A percentile compares a stretch with the other conserved stretches of the same genome.
These are phyloP conservation scores for Diplosoma virens DNA, from an alignment of 23 tunicate genomes.

Conservation along the genomic window DNA sequence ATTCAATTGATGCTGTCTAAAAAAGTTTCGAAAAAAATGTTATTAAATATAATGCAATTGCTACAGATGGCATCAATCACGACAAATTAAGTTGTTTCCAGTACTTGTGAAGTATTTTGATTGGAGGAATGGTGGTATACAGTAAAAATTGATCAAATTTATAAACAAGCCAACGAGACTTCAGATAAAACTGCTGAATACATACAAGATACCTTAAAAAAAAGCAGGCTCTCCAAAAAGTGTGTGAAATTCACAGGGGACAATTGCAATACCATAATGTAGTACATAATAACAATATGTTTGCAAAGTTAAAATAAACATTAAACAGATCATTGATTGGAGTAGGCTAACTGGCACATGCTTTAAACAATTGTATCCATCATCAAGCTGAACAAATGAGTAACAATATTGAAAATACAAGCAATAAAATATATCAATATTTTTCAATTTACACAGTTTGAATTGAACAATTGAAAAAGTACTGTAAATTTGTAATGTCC, in stretches of 20 bases:
- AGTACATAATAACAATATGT: not conserved
- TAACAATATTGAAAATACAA: too few species aligned
- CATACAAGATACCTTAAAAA: not conserved
- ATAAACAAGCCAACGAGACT: not conserved
- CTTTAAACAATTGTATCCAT: too few species aligned
- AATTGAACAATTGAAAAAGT: too few species aligned
- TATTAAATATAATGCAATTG: not conserved
- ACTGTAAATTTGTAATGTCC: too few species aligned
- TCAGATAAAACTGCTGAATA: not conserved
- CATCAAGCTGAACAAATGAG: too few species aligned
- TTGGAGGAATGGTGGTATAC: not conserved
- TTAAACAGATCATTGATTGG: not conserved
- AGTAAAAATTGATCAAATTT: not conserved
- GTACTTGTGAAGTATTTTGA: not conserved
- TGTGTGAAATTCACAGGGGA: constrained; percentile 30
- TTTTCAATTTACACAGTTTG: too few species aligned
- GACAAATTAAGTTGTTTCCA: not conserved
- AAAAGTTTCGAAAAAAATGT: too few species aligned
- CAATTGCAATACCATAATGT: constrained; percentile 8
- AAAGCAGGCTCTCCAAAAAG: not conserved
- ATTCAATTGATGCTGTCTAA: not conserved
- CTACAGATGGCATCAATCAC: not conserved
- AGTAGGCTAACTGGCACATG: constrained; percentile 12
- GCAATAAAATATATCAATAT: too few species aligned
- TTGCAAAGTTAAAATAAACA: not conserved